Evolutionary conservation across 1,140 invertebrate species (phyloP).

Genomic region (Megalonaias nervosa): DNA sequence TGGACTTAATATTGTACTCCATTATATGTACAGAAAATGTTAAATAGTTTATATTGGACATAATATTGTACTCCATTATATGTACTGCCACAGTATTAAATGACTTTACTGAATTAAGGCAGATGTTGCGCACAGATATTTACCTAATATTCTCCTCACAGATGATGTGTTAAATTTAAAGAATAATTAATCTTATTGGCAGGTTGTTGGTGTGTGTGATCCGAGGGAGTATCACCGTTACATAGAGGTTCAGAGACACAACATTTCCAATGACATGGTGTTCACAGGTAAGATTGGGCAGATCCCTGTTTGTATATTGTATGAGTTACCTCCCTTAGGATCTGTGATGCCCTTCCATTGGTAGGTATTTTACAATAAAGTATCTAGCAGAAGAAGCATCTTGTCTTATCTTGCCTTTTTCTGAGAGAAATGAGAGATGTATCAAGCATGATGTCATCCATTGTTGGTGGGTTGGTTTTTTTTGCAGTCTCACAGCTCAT

Average conservation of each 20-base stretch:
- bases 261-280: constrained; percentile 43
- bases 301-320: not conserved
- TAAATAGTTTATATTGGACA: not conserved
- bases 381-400: too few species aligned
- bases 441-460: too few species aligned
- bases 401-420: too few species aligned
- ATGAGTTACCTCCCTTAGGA: not conserved
- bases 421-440: too few species aligned
- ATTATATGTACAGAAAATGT: not conserved
- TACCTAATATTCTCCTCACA: not conserved
- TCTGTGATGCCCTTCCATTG: too few species aligned
- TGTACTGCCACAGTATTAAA: not conserved
- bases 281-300: constrained; percentile 48
- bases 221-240: constrained; percentile 56
- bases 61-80: not conserved
- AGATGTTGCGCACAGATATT: not conserved
- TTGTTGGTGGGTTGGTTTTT: too few species aligned
- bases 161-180: not conserved
- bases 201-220: constrained; percentile 69
- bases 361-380: too few species aligned
- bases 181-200: constrained; percentile 5
- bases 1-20: not conserved
- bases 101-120: not conserved
- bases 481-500: too few species aligned
- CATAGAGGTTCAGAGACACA: constrained; percentile 50